Evolutionary conservation across 1,140 invertebrate genomes (phyloP), one percentile per base, ranked within the genome.

Genomic region (Rhopalosiphum padi): DNA sequence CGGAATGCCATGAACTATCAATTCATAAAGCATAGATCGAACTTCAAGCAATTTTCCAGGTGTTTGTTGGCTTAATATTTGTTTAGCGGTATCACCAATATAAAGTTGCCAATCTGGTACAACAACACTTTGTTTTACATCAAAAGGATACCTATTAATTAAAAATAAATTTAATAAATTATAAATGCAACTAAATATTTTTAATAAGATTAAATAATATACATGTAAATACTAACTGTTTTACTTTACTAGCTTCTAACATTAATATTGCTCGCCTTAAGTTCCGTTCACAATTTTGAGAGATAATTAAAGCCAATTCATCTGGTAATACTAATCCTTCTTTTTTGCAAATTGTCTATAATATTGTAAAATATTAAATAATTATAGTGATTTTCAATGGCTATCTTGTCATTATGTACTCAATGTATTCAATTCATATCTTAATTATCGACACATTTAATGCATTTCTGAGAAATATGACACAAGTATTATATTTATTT

Each of bases 21-120:
- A 95, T 95, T 99, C 99, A 96, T 99, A 99, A 5, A 99, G 96
- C 94, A 98, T 96, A 77, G 97, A 97, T 83, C 99, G 96, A 2
- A 99, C 97, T 95, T 98, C 97, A 55, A 98, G 95, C 88, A 99
- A 95, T 95, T 97, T 97, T 93, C 97, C 97, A 1, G 98, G 97
- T 94, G 96, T 98, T 95, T 99, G 99, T 95, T 99, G 98, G 37
- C 97, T 96, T 15, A 99, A 96, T 94, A 99, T 99, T 95, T 98
- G 97, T 87, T 96, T 96, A 1, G 98, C 99, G 35, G 98, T 99
- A 94, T 98, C 97, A 94, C 96, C 96, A 25, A 99, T 96, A 95
- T 97, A 99, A 4, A 97, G 95, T 95, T 99, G 97, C 99, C 99
- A 99, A 96, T 99, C 99, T 11, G 99, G 97, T 94, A 98, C 97